These are phyloP conservation scores for Cantharis rustica DNA, from an alignment of 2,888 invertebrate genomes.

Conservation along the genomic window DNA sequence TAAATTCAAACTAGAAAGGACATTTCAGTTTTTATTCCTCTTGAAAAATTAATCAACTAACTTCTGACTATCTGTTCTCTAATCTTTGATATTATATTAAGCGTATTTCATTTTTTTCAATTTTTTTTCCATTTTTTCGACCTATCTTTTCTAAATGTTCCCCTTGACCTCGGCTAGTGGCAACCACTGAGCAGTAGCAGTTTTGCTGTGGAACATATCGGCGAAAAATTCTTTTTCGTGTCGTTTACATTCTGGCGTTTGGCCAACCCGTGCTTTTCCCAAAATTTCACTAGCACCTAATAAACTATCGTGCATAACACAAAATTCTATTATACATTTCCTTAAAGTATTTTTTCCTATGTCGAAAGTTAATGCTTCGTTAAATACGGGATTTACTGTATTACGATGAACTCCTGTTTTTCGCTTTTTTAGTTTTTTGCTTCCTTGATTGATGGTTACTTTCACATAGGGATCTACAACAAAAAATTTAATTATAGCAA, in stretches of 20 bases:
- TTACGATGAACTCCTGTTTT: constrained; percentile 59
- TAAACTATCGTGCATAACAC: constrained; percentile 65
- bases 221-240: constrained; percentile 62
- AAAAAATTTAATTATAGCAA: background rate
- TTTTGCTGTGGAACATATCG: constrained; percentile 62
- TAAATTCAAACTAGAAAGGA: background rate
- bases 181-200: constrained; percentile 65
- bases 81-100: background rate
- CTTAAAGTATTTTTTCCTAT: constrained; percentile 60
- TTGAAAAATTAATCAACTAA: background rate
- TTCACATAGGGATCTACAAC: constrained; percentile 59
- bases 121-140: background rate
- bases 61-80: background rate
- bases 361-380: constrained; percentile 60
- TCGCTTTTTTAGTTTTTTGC: constrained; percentile 58
- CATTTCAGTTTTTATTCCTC: background rate
- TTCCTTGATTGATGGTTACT: constrained; percentile 56
- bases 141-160: background rate
- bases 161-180: constrained; percentile 55
- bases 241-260: constrained; percentile 52
- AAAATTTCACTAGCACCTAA: constrained; percentile 64
- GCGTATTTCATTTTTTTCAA: background rate
- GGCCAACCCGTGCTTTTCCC: constrained; percentile 61
- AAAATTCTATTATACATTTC: constrained; percentile 62
- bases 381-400: constrained; percentile 59